phyloP scores from a whole-genome alignment of 2,797 vertebrate species.

The Phoebastria nigripes region DNA sequence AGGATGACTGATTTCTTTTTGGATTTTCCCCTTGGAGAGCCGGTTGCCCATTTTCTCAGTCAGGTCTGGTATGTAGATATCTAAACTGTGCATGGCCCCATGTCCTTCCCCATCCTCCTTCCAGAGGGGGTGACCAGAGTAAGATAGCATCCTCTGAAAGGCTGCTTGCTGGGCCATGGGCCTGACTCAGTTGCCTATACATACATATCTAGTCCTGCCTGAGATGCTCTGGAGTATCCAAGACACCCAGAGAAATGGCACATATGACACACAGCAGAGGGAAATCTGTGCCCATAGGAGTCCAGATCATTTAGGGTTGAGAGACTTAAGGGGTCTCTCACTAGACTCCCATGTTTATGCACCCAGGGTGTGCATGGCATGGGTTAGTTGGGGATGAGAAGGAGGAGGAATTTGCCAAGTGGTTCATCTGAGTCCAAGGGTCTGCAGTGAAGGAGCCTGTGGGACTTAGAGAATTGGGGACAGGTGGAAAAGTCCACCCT shows the following conservation, averaged over 20 bases:
- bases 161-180: background rate
- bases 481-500: background rate
- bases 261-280: background rate
- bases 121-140: background rate
- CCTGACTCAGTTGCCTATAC: background rate
- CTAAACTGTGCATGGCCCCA: no score
- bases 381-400: background rate
- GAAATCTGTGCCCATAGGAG: background rate
- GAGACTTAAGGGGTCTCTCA: background rate
- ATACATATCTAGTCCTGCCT: rapidly evolving
- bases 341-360: background rate
- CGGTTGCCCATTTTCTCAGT: background rate
- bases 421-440: background rate
- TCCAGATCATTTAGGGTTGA: background rate
- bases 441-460: background rate
- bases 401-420: background rate
- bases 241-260: background rate
- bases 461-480: background rate
- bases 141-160: background rate
- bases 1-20: background rate
- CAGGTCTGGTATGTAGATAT: background rate
- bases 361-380: background rate
- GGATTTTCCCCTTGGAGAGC: background rate
- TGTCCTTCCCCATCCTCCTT: background rate
- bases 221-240: background rate